Base-by-base conservation (phyloP, 2,113 vertebrate species). In the Nestor notabilis region DNA sequence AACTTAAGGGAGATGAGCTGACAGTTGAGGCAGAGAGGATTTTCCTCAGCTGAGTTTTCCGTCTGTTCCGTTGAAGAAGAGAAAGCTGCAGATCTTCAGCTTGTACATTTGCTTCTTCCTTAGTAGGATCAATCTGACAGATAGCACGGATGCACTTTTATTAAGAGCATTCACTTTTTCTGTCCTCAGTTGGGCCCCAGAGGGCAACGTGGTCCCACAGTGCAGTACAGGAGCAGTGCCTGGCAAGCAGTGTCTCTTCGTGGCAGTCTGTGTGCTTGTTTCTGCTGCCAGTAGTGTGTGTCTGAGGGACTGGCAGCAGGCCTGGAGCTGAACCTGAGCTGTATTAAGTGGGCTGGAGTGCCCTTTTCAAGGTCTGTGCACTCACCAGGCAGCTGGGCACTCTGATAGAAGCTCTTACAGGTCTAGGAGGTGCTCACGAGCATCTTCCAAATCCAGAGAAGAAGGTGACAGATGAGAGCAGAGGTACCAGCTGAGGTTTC, bases 201-300 rank as follows among this genome's bases (percentile, higher is more conserved):
- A 84, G 69, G 35, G 31, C 9, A 10, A 7, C 2, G 0, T 6
- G 47, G 35, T 49, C 46, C 39, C 37, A 23, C 13, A 10, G 2
- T 6, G 33, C 46, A 29, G 82, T 12, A 33, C 66, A 37, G 66
- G 17, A 50, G 41, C 72, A 53, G 47, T 47, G 60, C 39, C n/a
- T 16, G 23, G 70, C 24, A 19, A 6, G 39, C 31, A 1, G 39
- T 6, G 6, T 29, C 21, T 50, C 29, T 77, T 49, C n/a, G 3
- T 0, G 0, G 19, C 56, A 68, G 25, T 3, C 69, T 11, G 13
- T 4, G 43, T 49, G 55, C 52, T 27, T 46, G 47, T 1, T 58
- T 37, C 66, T 86, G 83, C 31, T 31, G 25, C 39, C 35, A 12
- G 31, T 3, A 44, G 5, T 23, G 19, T 3, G 2, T 8, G 18